These are phyloP conservation scores for Chloroceryle aenea DNA, from an alignment of 2,113 vertebrate genomes.

Conservation along the genomic window DNA sequence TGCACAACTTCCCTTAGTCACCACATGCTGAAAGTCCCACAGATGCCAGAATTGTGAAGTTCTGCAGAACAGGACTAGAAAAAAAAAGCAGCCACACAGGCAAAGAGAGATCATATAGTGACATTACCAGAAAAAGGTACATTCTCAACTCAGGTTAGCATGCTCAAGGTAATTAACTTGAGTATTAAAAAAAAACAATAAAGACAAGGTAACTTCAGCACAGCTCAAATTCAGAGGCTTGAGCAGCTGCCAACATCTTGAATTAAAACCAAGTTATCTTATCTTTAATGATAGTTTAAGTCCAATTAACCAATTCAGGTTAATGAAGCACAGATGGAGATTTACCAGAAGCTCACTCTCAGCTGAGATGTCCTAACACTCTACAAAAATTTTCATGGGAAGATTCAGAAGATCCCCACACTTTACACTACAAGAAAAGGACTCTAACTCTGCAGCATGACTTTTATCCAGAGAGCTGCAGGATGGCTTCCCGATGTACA, in stretches of 20 bases:
- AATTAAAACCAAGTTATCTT: constrained; percentile 1
- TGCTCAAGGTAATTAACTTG: background rate
- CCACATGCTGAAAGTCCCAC: background rate
- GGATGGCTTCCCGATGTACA: background rate
- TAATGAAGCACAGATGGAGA: background rate
- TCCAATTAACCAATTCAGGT: constrained; percentile 4
- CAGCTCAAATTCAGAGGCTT: background rate
- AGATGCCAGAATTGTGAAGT: background rate
- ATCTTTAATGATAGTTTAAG: background rate
- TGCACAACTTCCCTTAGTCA: constrained; percentile 53
- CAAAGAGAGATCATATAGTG: background rate
- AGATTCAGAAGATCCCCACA: background rate
- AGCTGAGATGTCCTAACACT: background rate
- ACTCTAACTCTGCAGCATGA: background rate
- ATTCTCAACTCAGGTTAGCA: background rate
- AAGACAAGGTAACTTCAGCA: background rate
- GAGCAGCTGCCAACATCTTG: background rate
- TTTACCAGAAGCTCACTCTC: background rate
- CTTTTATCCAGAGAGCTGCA: background rate
- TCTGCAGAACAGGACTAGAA: background rate
- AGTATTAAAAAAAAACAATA: background rate
- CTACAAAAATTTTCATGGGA: background rate
- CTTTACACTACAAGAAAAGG: background rate
- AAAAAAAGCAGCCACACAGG: constrained; percentile 17
- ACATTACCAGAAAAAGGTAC: background rate